These are phyloP conservation scores for Centruroides sculpturatus DNA, from an alignment of 1,140 invertebrate species.

Conservation along the genomic window DNA sequence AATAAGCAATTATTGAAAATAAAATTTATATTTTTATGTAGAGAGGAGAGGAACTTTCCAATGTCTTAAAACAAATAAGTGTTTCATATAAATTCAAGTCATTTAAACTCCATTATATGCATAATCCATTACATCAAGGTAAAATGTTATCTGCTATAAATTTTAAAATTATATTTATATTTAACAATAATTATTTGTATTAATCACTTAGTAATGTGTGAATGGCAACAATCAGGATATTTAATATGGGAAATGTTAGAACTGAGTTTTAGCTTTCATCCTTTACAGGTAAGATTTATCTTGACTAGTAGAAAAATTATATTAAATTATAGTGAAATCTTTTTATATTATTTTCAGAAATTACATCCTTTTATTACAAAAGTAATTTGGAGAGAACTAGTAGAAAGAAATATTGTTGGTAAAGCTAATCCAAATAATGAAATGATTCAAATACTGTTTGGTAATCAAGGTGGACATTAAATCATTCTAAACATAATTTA, in stretches of 20 bases:
- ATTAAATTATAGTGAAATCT: neutral
- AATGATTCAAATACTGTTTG: conserved; percentile 1
- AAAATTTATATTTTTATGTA: too few species aligned
- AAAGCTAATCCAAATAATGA: conserved; percentile 10
- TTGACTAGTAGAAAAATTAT: neutral
- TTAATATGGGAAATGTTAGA: conserved; percentile 33
- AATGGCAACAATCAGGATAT: conserved; percentile 27
- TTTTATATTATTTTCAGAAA: conserved; percentile 3
- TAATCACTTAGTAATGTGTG: conserved; percentile 24
- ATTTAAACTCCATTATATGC: conserved; percentile 31
- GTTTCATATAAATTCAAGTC: conserved; percentile 24
- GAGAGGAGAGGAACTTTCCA: conserved; percentile 27
- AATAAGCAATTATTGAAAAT: conserved; percentile 1
- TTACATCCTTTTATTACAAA: conserved; percentile 26
- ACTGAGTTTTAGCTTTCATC: conserved; percentile 37
- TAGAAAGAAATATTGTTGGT: conserved; percentile 8
- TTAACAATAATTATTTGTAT: neutral
- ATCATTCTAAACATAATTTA: too few species aligned
- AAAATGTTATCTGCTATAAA: conserved; percentile 1
- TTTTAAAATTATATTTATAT: neutral
- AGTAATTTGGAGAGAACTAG: conserved; percentile 24
- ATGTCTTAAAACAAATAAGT: conserved; percentile 27
- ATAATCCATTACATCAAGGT: conserved; percentile 30
- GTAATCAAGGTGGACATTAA: conserved; percentile 11
- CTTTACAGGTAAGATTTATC: conserved; percentile 30